Evolutionary conservation across 1,140 invertebrate species (phyloP).

Genomic region (Drosophila burlai): DNA sequence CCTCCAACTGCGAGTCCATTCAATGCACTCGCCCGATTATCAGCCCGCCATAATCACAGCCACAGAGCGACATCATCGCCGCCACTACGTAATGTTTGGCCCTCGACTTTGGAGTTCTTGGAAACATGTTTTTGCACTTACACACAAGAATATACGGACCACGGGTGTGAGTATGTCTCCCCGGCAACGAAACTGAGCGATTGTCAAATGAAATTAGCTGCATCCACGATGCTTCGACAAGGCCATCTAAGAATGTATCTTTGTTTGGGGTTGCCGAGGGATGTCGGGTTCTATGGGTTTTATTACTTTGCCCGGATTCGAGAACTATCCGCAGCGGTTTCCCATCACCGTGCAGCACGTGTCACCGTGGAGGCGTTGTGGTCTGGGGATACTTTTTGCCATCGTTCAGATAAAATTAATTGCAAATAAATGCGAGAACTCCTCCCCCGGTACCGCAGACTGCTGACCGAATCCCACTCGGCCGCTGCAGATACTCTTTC

Average conservation of each 20-base stretch:
- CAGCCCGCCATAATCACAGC: conserved; percentile 46
- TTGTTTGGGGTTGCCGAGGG: conserved; percentile 6
- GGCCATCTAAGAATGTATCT: conserved; percentile 49
- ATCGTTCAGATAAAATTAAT: conserved; percentile 70
- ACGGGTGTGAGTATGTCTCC: not conserved
- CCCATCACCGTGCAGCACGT: conserved; percentile 48
- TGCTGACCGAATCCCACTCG: conserved; percentile 24
- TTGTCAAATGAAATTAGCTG: conserved; percentile 80
- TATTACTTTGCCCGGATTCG: conserved; percentile 11
- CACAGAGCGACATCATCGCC: conserved; percentile 51
- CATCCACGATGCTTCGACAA: conserved; percentile 49
- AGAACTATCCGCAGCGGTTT: conserved; percentile 41
- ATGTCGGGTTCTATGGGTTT: conserved; percentile 26
- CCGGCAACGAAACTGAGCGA: conserved; percentile 47
- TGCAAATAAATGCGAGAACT: conserved; percentile 54
- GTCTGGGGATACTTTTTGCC: conserved; percentile 54
- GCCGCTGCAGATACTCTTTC: conserved; percentile 55
- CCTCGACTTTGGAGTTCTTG: conserved; percentile 36
- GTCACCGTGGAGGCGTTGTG: conserved; percentile 55
- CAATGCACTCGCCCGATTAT: conserved; percentile 70
- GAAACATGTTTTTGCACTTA: conserved; percentile 82
- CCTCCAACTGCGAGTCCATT: conserved; percentile 58
- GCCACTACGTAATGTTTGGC: conserved; percentile 10
- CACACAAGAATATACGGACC: conserved; percentile 18
- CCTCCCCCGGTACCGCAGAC: conserved; percentile 20